These are phyloP conservation scores for Cepphus grylle DNA, from an alignment of 2,113 vertebrate species.

Conservation along the genomic window DNA sequence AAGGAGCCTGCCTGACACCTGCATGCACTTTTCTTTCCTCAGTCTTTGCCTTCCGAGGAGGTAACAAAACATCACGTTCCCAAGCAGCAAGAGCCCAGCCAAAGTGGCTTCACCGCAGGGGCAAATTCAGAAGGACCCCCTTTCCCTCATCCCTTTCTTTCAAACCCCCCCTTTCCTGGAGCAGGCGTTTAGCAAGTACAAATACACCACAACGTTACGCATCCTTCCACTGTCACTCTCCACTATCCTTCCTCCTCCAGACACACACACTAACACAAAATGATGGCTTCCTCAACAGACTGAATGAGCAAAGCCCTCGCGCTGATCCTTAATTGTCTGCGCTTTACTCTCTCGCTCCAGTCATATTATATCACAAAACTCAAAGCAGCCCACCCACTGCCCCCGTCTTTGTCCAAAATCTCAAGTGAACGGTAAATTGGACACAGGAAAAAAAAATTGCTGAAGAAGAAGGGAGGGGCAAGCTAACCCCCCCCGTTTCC, in stretches of 20 bases:
- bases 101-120: neutral
- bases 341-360: constrained; percentile 35
- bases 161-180: neutral
- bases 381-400: constrained; percentile 57
- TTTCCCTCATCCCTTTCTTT: neutral
- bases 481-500: neutral
- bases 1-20: constrained; percentile 6
- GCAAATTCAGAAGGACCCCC: neutral
- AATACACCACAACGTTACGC: constrained; percentile 19
- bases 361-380: constrained; percentile 39
- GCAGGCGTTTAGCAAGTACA: constrained; percentile 2
- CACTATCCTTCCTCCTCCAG: constrained; percentile 45
- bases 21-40: neutral
- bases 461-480: constrained; percentile 42
- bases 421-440: constrained; percentile 37
- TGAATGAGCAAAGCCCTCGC: constrained; percentile 51
- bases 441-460: neutral
- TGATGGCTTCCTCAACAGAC: constrained; percentile 64
- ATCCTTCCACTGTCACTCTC: constrained; percentile 55
- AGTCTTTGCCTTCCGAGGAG: neutral
- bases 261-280: constrained; percentile 58
- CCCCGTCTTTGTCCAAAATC: constrained; percentile 51
- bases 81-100: neutral
- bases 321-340: constrained; percentile 33
- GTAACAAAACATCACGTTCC: neutral